Conservation (phyloP, 2,888 invertebrate species). For the Phorcus lineatus region DNA sequence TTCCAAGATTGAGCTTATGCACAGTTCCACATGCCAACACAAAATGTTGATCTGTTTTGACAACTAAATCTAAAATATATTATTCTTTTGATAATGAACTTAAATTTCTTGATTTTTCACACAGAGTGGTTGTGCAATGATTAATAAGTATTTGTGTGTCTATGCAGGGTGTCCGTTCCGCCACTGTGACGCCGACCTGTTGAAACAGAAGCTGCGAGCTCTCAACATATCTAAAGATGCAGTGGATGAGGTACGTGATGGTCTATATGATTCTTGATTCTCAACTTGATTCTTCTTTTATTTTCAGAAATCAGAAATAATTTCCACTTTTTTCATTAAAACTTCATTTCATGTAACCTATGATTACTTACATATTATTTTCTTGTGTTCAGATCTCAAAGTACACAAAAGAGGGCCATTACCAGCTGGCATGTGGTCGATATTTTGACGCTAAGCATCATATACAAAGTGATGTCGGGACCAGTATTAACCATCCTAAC, state of each 20-base stretch:
- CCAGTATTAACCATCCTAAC: conserved; percentile 85
- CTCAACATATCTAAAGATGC: conserved; percentile 59
- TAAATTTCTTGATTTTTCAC: too few relatives aligned
- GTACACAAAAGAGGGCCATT: conserved; percentile 86
- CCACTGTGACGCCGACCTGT: conserved; percentile 83
- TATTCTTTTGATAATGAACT: too few relatives aligned
- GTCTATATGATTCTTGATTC: too few relatives aligned
- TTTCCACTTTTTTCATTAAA: too few relatives aligned
- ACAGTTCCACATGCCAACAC: too few relatives aligned
- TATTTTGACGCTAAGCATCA: conserved; percentile 81
- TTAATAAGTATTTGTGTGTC: background rate
- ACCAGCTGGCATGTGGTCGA: conserved; percentile 91
- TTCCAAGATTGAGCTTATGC: too few relatives aligned
- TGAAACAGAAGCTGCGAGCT: conserved; percentile 84
- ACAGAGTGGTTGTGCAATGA: too few relatives aligned
- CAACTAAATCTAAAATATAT: too few relatives aligned
- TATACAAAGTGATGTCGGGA: conserved; percentile 49
- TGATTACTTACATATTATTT: background rate
- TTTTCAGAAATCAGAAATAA: too few relatives aligned
- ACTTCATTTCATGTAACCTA: too few relatives aligned
- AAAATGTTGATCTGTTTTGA: too few relatives aligned
- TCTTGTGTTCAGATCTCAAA: conserved; percentile 80
- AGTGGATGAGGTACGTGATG: conserved; percentile 67
- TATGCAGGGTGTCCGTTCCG: conserved; percentile 89
- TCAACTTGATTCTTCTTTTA: too few relatives aligned